These are phyloP conservation scores for Lithophane semibrunnea DNA, from an alignment of 2,888 invertebrate species.

Conservation along the genomic window DNA sequence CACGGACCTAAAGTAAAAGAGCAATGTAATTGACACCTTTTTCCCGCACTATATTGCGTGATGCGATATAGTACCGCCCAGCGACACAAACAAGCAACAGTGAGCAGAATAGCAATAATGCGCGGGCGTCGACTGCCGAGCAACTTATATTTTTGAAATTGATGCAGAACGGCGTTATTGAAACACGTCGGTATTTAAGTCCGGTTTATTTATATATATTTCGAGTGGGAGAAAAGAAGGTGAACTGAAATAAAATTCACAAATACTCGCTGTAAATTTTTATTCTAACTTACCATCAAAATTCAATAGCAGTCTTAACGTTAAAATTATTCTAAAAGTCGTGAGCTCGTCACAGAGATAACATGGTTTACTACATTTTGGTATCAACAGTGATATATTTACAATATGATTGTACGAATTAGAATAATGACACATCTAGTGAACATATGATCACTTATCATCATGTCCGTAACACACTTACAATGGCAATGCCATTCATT, in stretches of 20 bases:
- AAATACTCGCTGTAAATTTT: constrained; percentile 67
- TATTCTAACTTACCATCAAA: constrained; percentile 68
- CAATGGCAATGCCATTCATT: neutral
- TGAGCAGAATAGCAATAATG: too few relatives aligned
- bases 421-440: neutral
- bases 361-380: constrained; percentile 65
- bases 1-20: too few relatives aligned
- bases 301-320: constrained; percentile 80
- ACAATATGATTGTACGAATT: constrained; percentile 44
- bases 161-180: too few relatives aligned
- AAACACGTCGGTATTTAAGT: too few relatives aligned
- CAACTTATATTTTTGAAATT: too few relatives aligned
- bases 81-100: too few relatives aligned
- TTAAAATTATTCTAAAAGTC: constrained; percentile 73
- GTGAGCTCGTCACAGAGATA: constrained; percentile 59
- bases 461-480: neutral
- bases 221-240: neutral
- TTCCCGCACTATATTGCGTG: too few relatives aligned
- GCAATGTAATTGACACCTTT: too few relatives aligned
- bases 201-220: neutral
- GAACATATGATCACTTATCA: neutral
- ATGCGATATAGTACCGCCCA: too few relatives aligned
- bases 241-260: constrained; percentile 33
- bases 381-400: constrained; percentile 59
- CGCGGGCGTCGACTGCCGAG: too few relatives aligned